These are phyloP conservation scores for Anastrepha obliqua DNA, from an alignment of 1,140 invertebrate species.

Conservation along the genomic window DNA sequence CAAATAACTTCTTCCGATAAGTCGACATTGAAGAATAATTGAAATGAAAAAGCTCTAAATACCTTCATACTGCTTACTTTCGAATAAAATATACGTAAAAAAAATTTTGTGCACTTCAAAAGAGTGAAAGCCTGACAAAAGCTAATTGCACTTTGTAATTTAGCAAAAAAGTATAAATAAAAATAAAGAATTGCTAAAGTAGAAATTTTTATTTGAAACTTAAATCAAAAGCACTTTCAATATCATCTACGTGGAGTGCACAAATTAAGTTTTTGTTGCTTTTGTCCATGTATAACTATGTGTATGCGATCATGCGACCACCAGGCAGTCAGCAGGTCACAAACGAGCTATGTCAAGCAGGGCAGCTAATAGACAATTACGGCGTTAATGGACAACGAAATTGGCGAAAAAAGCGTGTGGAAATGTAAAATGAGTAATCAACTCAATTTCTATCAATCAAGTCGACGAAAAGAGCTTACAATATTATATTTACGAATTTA, in stretches of 20 bases:
- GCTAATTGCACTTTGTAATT: background rate
- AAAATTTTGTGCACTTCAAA: too few relatives aligned
- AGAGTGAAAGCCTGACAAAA: background rate
- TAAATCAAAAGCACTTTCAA: background rate
- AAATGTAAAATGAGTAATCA: constrained; percentile 7
- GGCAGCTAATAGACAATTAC: constrained; percentile 2
- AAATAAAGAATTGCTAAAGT: background rate
- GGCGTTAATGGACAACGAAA: background rate
- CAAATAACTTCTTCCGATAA: too few relatives aligned
- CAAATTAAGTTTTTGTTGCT: background rate
- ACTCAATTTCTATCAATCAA: background rate
- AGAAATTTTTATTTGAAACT: background rate
- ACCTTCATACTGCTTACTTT: too few relatives aligned
- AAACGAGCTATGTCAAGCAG: constrained; percentile 7
- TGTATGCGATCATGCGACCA: background rate
- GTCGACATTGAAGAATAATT: too few relatives aligned
- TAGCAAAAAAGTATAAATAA: background rate
- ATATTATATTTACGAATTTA: background rate
- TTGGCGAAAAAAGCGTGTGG: background rate
- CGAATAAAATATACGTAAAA: too few relatives aligned
- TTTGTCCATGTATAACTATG: background rate
- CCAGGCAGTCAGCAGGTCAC: background rate
- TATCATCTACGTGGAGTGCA: background rate
- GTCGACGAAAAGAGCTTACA: background rate
- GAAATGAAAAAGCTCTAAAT: too few relatives aligned